Base-by-base conservation (phyloP, 2,797 vertebrate species). In the Lerista edwardsae region DNA sequence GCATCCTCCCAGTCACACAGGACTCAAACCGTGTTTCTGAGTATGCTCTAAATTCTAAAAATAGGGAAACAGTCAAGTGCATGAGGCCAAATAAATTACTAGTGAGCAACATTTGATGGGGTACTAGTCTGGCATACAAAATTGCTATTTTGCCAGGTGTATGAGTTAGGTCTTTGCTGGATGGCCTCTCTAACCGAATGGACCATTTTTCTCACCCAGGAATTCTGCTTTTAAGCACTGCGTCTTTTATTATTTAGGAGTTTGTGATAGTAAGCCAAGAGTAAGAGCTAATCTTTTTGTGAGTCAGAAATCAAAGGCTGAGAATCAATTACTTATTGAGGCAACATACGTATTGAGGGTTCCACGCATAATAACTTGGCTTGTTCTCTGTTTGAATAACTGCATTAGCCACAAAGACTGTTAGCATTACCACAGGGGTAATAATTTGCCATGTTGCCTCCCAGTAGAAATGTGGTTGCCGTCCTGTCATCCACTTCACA, bases 401-500 rank as follows among this genome's bases (percentile, higher is more conserved):
- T 31, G 98, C 41, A 9, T 97, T 98, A 11, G 97, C 96, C 83
- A 96, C 0, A 0, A 99, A 91, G 82, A 99, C 94, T 8, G 85
- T 87, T 21, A 97, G 21, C 71, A 99, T 96, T 94, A 98, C 90
- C n/a, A 97, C 0, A 73, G 98, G 98, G 87, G 98, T 98, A 88
- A 98, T 94, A n/a, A 97, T 88, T 92, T 88, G 95, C 98, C 98
- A 99, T 29, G 97, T 96, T 2, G 87, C 90, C 79, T 92, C 95
- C 98, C 98, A 99, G 93, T 96, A 99, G 80, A 97, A 86, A 86
- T 94, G 95, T 0, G 96, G 97, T 74, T 83, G 93, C 44, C 86
- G 94, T 71, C 98, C 98, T 0, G 97, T 99, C 98, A 99, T 99
- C 92, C 93, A 95, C 65, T 94, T 81, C 67, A 99, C 93, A 71